Conservation (phyloP, 2,113 vertebrate species). For the Aix galericulata region DNA sequence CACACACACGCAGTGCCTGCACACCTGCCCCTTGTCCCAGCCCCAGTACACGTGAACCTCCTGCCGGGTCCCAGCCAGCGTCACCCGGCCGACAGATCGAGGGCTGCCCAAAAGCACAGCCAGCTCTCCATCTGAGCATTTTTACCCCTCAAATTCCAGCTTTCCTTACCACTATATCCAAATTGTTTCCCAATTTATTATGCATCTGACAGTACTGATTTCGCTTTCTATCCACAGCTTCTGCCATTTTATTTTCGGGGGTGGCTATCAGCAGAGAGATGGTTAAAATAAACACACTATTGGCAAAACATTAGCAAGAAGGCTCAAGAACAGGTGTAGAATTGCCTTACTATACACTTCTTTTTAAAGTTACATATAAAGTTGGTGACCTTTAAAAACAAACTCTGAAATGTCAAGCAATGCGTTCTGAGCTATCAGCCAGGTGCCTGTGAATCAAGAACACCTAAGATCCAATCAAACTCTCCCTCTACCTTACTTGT, state of each 20-base stretch:
- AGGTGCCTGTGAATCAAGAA: conserved; percentile 39
- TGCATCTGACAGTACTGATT: neutral
- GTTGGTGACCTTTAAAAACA: conserved; percentile 37
- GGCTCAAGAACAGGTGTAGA: neutral
- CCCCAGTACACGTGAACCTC: accelerated
- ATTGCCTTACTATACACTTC: neutral
- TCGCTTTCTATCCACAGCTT: neutral
- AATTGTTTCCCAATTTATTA: neutral
- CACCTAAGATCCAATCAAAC: conserved; percentile 23
- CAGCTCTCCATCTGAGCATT: neutral
- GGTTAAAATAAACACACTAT: neutral
- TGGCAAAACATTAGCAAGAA: neutral
- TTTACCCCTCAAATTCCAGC: neutral
- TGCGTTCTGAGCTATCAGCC: conserved; percentile 44
- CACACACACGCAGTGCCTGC: neutral
- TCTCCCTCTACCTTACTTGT: conserved; percentile 1
- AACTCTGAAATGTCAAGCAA: conserved; percentile 61
- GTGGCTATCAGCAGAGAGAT: neutral
- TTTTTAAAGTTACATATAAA: neutral
- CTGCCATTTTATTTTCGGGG: neutral
- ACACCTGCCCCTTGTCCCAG: accelerated
- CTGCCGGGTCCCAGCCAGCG: neutral
- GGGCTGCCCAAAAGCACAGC: too few relatives aligned
- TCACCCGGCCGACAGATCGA: neutral
- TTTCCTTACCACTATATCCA: neutral